A percentile compares a stretch with the other conserved stretches of the same genome.
phyloP scores from a whole-genome alignment of 2,797 vertebrate species.

The Mormyrus proboscirostris region DNA sequence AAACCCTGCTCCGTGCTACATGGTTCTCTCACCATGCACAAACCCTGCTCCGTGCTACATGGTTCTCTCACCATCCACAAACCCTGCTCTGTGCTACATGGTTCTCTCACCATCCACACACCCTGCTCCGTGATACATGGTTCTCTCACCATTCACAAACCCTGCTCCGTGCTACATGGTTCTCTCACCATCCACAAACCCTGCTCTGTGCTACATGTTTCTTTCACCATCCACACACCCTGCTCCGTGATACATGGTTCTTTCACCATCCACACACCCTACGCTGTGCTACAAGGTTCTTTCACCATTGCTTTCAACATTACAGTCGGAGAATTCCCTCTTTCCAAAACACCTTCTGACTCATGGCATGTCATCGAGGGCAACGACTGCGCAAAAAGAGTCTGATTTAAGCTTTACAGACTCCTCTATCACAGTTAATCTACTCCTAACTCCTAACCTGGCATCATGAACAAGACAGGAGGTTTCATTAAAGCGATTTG shows the following conservation, averaged over 20 bases:
- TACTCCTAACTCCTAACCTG: not conserved
- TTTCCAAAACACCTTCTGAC: not conserved
- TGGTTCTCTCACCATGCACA: not conserved
- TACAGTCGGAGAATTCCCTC: not conserved
- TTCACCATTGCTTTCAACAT: not conserved
- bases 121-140: too few relatives aligned
- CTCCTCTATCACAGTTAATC: not conserved
- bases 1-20: not conserved
- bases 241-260: not conserved
- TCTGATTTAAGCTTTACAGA: not conserved
- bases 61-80: not conserved
- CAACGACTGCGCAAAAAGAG: not conserved
- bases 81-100: too few relatives aligned
- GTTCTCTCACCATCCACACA: too few relatives aligned
- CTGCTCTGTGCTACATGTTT: too few relatives aligned
- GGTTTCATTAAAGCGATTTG: not conserved
- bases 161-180: too few relatives aligned
- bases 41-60: not conserved
- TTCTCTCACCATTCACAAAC: too few relatives aligned
- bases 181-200: too few relatives aligned
- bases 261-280: too few relatives aligned
- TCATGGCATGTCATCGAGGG: not conserved
- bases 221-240: too few relatives aligned
- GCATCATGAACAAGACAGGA: not conserved
- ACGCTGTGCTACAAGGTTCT: not conserved